Evolutionary conservation across 2,888 invertebrate genomes (phyloP).

Genomic region (Agrilus cyanescens): DNA sequence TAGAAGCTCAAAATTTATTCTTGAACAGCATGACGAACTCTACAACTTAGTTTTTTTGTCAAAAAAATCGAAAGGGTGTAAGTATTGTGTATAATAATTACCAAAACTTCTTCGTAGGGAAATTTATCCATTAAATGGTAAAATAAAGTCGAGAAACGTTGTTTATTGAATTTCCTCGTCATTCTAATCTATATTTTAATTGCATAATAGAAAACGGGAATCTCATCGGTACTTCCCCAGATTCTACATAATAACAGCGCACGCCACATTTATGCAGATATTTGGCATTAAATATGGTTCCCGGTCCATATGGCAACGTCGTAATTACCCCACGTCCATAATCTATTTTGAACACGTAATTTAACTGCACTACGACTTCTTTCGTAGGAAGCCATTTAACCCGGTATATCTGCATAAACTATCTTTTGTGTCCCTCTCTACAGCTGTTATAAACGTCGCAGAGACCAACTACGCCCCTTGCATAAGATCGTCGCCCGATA

Average conservation of each 20-base stretch:
- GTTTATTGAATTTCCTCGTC: no score
- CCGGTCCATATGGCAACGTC: slow-evolving; percentile 33
- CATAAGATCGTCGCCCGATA: slow-evolving; percentile 23
- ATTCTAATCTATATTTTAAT: no score
- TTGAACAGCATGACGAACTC: no score
- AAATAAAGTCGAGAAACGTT: no score
- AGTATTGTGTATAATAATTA: no score
- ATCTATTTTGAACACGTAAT: slow-evolving; percentile 38
- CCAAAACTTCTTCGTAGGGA: no score
- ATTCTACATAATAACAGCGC: slow-evolving; percentile 4
- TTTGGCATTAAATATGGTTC: slow-evolving; percentile 19
- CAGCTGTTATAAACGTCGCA: slow-evolving; percentile 7
- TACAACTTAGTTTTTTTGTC: no score
- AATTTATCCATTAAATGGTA: slow-evolving; percentile 29
- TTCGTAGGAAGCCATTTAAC: slow-evolving; percentile 32
- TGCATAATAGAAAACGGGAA: no score
- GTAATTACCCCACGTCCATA: slow-evolving; percentile 37
- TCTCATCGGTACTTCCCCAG: no score
- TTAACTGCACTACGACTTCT: slow-evolving; percentile 37
- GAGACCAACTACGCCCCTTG: slow-evolving; percentile 22
- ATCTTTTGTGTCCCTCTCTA: slow-evolving; percentile 27
- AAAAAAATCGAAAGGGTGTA: no score
- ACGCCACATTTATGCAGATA: slow-evolving; percentile 25
- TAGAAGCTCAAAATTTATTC: no score
- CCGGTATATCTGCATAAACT: slow-evolving; percentile 33